Evolutionary conservation across 2,113 vertebrate species (phyloP).

Genomic region (Colius striatus): DNA sequence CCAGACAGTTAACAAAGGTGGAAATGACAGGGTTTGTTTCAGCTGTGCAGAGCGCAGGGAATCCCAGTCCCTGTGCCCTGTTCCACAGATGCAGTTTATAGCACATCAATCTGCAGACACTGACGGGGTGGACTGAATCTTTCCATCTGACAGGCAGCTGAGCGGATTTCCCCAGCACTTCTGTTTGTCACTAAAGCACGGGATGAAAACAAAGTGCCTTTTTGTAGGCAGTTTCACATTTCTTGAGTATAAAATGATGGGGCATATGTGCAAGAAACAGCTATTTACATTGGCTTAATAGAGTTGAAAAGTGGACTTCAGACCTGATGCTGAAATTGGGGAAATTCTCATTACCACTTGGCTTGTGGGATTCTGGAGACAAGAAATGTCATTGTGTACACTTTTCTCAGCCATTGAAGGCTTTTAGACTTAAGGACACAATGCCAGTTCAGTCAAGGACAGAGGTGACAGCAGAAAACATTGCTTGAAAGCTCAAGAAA

Average conservation of each 20-base stretch:
- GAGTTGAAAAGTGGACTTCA: background rate
- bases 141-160: constrained; percentile 42
- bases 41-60: background rate
- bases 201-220: background rate
- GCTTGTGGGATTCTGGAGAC: background rate
- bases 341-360: background rate
- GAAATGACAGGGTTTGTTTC: background rate
- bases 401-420: background rate
- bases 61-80: background rate
- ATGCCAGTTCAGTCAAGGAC: background rate
- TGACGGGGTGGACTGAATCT: background rate
- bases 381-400: background rate
- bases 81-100: background rate
- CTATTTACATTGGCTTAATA: background rate
- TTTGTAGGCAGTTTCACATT: background rate
- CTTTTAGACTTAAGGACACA: background rate
- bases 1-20: background rate
- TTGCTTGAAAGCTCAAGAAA: background rate
- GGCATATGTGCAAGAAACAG: background rate
- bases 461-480: background rate
- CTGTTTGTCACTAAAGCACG: background rate
- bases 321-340: background rate
- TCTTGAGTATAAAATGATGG: background rate
- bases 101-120: background rate
- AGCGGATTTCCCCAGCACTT: constrained; percentile 9